These are phyloP conservation scores for Leuctra nigra DNA, from an alignment of 2,888 invertebrate species.

Conservation along the genomic window DNA sequence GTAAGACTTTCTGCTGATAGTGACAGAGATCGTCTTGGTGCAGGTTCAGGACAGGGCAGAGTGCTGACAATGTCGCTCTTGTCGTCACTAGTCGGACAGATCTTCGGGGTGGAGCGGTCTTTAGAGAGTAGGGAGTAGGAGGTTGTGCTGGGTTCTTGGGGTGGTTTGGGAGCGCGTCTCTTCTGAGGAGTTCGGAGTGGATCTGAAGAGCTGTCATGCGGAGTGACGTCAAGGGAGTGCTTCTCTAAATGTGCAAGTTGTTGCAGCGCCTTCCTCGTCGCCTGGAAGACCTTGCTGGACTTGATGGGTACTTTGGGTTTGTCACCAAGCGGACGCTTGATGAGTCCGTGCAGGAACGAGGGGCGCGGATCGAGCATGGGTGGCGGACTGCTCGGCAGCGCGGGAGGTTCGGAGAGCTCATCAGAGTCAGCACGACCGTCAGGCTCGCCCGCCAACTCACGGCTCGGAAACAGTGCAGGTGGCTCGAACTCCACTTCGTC, in stretches of 20 bases:
- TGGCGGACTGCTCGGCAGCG: conserved; percentile 61
- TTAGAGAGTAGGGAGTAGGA: conserved; percentile 57
- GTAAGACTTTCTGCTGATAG: conserved; percentile 67
- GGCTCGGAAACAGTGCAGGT: conserved; percentile 39
- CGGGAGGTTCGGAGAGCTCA: conserved; percentile 58
- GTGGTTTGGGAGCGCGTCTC: conserved; percentile 32
- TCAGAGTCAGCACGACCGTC: conserved; percentile 83
- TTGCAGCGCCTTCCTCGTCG: conserved; percentile 12
- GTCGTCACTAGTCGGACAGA: too few relatives aligned
- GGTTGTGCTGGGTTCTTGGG: conserved; percentile 66
- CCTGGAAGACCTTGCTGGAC: conserved; percentile 27
- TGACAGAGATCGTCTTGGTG: conserved; percentile 62
- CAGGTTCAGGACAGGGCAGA: conserved; percentile 51
- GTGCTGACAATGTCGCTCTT: neutral
- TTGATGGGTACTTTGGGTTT: conserved; percentile 34
- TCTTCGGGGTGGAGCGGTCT: conserved; percentile 37
- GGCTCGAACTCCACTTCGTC: neutral
- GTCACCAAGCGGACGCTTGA: conserved; percentile 38
- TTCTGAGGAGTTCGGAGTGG: neutral
- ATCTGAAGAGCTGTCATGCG: neutral
- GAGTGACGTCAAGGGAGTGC: neutral
- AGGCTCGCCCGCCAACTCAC: conserved; percentile 77
- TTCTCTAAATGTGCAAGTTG: neutral
- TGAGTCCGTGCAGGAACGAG: conserved; percentile 65
- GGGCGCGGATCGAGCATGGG: conserved; percentile 50